A percentile compares a stretch with the other conserved stretches of the same genome.
Conservation (phyloP, 1,140 invertebrate species). For the Mizuhopecten yessoensis region DNA sequence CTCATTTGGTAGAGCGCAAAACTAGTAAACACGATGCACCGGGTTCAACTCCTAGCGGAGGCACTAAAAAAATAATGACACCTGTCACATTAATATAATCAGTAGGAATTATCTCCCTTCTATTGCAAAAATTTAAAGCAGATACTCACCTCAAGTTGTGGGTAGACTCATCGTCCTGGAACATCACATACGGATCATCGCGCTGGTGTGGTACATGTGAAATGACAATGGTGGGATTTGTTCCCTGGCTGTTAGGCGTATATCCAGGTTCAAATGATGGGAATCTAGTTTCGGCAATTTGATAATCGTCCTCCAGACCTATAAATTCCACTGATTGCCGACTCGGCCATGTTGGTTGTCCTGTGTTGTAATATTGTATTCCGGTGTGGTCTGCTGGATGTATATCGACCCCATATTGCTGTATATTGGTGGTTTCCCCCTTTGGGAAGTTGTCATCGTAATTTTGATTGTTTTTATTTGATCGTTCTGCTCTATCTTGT, state of each 20-base stretch:
- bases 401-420: not conserved
- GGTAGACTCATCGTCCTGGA: not conserved
- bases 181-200: not conserved
- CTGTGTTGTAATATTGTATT: not conserved
- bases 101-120: too few relatives aligned
- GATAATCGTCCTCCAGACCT: not conserved
- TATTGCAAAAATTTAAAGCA: too few relatives aligned
- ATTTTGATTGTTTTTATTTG: not conserved
- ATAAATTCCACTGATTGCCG: not conserved
- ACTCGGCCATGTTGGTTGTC: not conserved
- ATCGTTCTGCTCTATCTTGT: not conserved
- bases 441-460: not conserved
- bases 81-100: too few relatives aligned
- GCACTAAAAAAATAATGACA: too few relatives aligned
- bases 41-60: too few relatives aligned
- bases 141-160: constrained; percentile 12
- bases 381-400: not conserved
- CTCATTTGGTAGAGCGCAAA: too few relatives aligned
- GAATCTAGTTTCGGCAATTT: not conserved
- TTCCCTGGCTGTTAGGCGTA: not conserved
- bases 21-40: too few relatives aligned
- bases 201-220: not conserved
- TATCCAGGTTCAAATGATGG: not conserved
- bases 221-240: not conserved
- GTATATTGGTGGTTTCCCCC: not conserved